These are phyloP conservation scores for Naja naja DNA, from an alignment of 2,113 vertebrate species.

Conservation along the genomic window DNA sequence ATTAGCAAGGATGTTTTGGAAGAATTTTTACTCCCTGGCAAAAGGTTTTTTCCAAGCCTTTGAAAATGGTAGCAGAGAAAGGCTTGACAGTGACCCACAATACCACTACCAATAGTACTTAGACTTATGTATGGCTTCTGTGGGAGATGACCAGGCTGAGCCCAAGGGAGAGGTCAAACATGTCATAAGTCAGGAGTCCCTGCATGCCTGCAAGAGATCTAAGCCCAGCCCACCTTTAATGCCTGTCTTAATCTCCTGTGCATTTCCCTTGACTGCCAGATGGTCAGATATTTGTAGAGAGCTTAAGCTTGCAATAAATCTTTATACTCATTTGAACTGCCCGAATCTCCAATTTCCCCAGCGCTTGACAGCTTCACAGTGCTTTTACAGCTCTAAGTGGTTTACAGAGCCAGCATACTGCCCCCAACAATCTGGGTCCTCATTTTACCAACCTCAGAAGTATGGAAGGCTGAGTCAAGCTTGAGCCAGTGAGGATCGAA, in stretches of 20 bases:
- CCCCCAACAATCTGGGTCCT: not conserved
- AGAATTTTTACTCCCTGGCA: too few species aligned
- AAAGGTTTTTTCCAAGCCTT: too few species aligned
- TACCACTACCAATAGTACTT: not conserved
- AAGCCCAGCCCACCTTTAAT: not conserved
- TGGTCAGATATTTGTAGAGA: too few species aligned
- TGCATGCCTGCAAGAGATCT: not conserved
- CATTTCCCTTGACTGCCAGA: too few species aligned
- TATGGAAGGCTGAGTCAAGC: not conserved
- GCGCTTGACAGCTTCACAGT: not conserved
- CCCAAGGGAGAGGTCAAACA: not conserved
- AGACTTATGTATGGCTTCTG: not conserved
- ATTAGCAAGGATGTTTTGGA: too few species aligned
- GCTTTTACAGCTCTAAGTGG: not conserved
- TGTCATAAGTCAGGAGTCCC: not conserved
- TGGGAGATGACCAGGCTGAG: not conserved
- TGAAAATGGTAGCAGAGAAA: too few species aligned
- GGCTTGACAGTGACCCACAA: too few species aligned
- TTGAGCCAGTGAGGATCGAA: not conserved
- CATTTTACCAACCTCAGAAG: not conserved
- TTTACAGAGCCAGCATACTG: not conserved
- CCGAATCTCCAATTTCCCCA: not conserved
- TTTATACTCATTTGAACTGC: not conserved
- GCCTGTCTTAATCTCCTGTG: not conserved
- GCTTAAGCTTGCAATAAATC: not conserved